Base-by-base conservation (phyloP, 2,797 vertebrate species). In the Melanotaenia boesemani region DNA sequence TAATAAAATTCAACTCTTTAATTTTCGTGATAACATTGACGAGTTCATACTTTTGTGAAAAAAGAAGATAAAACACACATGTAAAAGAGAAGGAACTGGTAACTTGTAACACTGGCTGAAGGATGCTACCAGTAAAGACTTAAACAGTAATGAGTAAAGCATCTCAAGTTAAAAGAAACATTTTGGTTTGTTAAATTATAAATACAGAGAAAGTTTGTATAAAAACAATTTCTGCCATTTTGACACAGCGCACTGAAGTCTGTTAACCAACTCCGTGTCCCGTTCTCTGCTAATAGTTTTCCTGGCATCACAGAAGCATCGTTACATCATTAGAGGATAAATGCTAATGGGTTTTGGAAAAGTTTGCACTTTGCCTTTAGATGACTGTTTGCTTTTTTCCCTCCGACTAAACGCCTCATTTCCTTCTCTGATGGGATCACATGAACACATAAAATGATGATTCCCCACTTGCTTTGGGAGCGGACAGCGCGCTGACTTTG, bases 321-420 rank as follows among this genome's bases (percentile, higher is more conserved):
- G 63, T 85, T 72, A 76, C 30, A 71, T 66, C 72, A 79, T 77
- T 79, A 68, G 55, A 44, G 44, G 39, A 66, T 46, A 70, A 87
- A 84, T 81, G 65, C 64, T 85, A 85, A 86, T 64, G 28, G 59
- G 2, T 62, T 84, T 76, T 52, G 68, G 80, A 68, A 68, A 72
- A 67, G 60, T 69, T 61, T 74, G 87, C 73, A 34, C 63, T 73
- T 74, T 4, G 68, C 82, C 76, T 85, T 65, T 66, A 76, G 78
- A 67, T 75, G 63, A 77, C 41, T 74, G 28, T 73, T 79, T 77
- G 48, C 71, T 36, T 55, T 57, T 62, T 52, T 52, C 44, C 50
- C 59, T 37, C 67, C 4, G 1, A 58, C 28, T 44, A 52, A 50
- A 54, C 10, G 54, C 67, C 75, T 85, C 58, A 46, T 74, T 70